Evolutionary conservation across 2,113 vertebrate species (phyloP).

Genomic region (Brachyhypopomus gauderio): DNA sequence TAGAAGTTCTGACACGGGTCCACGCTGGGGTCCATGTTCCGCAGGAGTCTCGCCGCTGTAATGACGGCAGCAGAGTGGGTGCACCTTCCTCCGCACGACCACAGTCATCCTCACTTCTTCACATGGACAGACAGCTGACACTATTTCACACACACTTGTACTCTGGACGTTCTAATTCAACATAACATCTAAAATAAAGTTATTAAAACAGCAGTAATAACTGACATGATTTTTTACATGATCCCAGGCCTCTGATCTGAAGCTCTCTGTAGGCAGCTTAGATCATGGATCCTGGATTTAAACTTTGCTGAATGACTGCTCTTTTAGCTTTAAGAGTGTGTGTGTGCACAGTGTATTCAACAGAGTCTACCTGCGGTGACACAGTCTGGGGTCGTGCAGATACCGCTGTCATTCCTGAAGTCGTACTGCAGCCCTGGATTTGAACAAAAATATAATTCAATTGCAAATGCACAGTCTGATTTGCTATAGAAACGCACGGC

Average conservation of each 20-base stretch:
- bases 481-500: neutral
- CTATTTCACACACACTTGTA: too few species aligned
- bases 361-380: slow-evolving; percentile 84
- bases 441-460: slow-evolving; percentile 30
- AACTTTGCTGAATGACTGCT: too few species aligned
- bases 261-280: too few species aligned
- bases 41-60: slow-evolving; percentile 88
- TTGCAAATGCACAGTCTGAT: neutral
- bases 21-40: slow-evolving; percentile 86
- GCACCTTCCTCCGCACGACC: too few species aligned
- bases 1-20: slow-evolving; percentile 94
- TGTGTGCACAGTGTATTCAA: neutral
- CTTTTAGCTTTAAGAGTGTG: too few species aligned
- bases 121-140: neutral
- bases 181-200: too few species aligned
- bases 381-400: slow-evolving; percentile 85
- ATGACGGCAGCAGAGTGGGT: neutral
- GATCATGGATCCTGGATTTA: too few species aligned
- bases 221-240: too few species aligned
- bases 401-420: slow-evolving; percentile 52
- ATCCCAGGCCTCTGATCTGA: too few species aligned
- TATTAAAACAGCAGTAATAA: too few species aligned
- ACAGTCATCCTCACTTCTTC: neutral
- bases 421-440: slow-evolving; percentile 71
- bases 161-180: too few species aligned